Base-by-base conservation (phyloP, 2,113 vertebrate genomes). In the Micronycteris hirsuta region DNA sequence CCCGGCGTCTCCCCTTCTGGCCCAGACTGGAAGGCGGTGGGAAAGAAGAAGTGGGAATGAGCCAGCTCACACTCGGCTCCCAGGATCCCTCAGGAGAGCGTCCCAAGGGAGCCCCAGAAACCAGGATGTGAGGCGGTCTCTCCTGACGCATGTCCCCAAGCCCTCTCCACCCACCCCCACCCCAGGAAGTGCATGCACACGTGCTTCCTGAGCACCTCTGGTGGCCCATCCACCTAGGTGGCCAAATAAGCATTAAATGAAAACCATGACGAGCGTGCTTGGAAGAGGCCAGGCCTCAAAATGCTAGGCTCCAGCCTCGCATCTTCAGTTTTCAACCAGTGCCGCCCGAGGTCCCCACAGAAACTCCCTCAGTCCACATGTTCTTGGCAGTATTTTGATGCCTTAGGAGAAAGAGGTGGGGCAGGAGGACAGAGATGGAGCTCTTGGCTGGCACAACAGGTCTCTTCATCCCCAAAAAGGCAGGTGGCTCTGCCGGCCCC, bases 1-100 rank as follows among this genome's bases (percentile, higher is more conserved):
- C 98, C 84, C 98, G 1, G 10, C 98, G 97, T 93, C 93, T 99
- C 10, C 99, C 99, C 0, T 98, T 99, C 97, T 99, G 99, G 95
- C 99, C 99, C n/a, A 97, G 97, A 36, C 91, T 65, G 28, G 91
- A 67, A 38, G 10, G 96, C 7, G 31, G 9, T 0, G 4, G 86
- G 65, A 92, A 94, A 8, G 86, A 58, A 36, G 85, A 76, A 54
- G 61, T 54, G 61, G 95, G 87, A 49, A 47, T 20, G 67, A 96
- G 96, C 76, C 76, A 47, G 84, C 28, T 61, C 22, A 22, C 20
- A 26, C 13, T 70, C 68, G 80, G 52, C 89, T 77, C 67, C 67
- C 31, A 45, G 88, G 24, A 15, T 7, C 26, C 56, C 68, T 20
- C 54, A 1, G 76, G 41, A 95, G 15, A 74, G 80, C 38, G 0